Percentiles rank a stretch among this genome's conserved stretches.
Evolutionary conservation across 2,113 vertebrate genomes (phyloP).

Genomic region (Lophura nycthemera): DNA sequence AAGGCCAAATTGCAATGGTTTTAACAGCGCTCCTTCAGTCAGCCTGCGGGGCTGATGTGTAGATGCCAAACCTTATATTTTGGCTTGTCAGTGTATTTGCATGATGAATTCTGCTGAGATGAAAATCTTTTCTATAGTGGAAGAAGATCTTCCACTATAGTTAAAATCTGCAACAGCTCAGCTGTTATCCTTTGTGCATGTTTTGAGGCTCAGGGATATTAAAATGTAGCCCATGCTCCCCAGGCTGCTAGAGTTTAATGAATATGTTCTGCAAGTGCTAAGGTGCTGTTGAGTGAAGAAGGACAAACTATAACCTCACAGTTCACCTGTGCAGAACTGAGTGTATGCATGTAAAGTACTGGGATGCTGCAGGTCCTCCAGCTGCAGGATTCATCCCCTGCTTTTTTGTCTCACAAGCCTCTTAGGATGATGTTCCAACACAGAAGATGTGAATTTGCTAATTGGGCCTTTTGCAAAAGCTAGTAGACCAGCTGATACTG

Average conservation of each 20-base stretch:
- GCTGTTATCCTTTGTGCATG: background rate
- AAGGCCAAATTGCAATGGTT: background rate
- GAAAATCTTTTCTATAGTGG: background rate
- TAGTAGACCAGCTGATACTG: background rate
- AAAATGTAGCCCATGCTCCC: background rate
- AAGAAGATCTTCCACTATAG: background rate
- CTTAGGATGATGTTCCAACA: background rate
- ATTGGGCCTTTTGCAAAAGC: slow-evolving; percentile 7
- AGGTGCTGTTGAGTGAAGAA: background rate
- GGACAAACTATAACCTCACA: background rate
- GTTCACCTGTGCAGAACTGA: background rate
- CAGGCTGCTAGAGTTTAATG: background rate
- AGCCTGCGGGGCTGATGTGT: background rate
- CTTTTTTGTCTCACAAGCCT: slow-evolving; percentile 7
- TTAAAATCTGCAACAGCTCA: background rate
- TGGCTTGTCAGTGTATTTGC: background rate
- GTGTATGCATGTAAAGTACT: background rate
- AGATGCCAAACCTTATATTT: background rate
- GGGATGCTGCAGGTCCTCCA: background rate
- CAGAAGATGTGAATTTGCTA: background rate
- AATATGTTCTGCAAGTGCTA: background rate
- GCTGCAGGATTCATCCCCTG: background rate
- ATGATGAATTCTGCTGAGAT: background rate
- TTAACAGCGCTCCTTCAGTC: background rate
- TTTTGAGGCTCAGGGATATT: background rate